Conservation (phyloP, 2,797 vertebrate genomes). For the Paedocypris micromegethes region DNA sequence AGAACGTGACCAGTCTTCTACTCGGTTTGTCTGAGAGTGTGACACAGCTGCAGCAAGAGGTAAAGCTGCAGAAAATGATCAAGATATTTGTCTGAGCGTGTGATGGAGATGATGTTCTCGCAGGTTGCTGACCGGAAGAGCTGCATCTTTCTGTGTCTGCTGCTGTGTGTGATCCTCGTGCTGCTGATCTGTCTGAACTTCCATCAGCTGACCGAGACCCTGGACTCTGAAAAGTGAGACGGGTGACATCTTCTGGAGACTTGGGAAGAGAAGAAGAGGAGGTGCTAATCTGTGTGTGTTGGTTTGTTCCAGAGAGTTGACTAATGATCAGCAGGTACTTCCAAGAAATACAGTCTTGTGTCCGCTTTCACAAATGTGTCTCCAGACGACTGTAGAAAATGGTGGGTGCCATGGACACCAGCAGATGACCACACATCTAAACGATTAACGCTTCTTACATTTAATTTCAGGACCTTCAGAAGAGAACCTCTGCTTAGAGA, state of each 20-base stretch:
- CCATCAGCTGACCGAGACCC: constrained; percentile 56
- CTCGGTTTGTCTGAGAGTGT: constrained; percentile 84
- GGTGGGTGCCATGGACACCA: neutral
- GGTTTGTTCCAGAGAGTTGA: constrained; percentile 68
- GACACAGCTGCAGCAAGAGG: constrained; percentile 81
- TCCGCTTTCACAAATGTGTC: constrained; percentile 82
- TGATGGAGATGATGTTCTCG: neutral
- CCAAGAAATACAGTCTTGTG: constrained; percentile 88
- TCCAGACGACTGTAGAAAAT: constrained; percentile 70
- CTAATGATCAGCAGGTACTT: constrained; percentile 78
- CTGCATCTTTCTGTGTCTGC: constrained; percentile 82
- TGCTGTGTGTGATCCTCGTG: constrained; percentile 77
- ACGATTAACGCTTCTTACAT: neutral
- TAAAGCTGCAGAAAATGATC: constrained; percentile 47
- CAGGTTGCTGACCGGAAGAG: constrained; percentile 88
- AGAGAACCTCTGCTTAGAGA: constrained; percentile 78
- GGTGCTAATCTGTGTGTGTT: neutral
- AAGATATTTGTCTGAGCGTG: neutral
- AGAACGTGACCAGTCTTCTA: constrained; percentile 83
- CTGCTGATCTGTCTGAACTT: constrained; percentile 78
- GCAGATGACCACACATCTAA: too few relatives aligned
- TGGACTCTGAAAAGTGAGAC: constrained; percentile 51
- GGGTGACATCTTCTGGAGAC: too few relatives aligned
- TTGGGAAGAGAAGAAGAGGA: too few relatives aligned
- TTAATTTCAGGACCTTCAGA: constrained; percentile 64